Conservation (phyloP, 2,113 vertebrate genomes). For the Dicaeum eximium region DNA sequence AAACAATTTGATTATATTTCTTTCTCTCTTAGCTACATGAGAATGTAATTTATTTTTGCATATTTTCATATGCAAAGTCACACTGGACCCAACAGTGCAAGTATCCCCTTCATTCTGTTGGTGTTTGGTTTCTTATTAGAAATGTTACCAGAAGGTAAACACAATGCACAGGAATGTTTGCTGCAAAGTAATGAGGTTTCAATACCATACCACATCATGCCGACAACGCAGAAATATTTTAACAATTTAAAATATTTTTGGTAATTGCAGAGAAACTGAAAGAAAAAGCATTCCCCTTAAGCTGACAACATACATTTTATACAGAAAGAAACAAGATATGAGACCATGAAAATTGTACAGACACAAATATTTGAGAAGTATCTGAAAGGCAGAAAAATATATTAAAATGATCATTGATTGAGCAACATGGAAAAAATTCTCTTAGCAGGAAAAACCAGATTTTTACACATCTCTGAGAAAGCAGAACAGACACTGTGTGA, state of each 20-base stretch:
- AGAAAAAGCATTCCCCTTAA: constrained; percentile 56
- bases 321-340: constrained; percentile 62
- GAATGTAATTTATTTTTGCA: not conserved
- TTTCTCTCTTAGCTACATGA: not conserved
- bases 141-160: constrained; percentile 45
- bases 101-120: not conserved
- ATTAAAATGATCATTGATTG: constrained; percentile 22
- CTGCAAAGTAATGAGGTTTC: constrained; percentile 50
- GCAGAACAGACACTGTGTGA: not conserved
- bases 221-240: constrained; percentile 59
- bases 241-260: constrained; percentile 64
- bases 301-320: constrained; percentile 64
- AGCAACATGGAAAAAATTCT: constrained; percentile 20
- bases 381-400: constrained; percentile 47
- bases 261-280: constrained; percentile 66
- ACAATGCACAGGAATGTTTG: constrained; percentile 30
- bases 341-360: constrained; percentile 63
- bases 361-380: constrained; percentile 44
- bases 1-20: not conserved
- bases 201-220: constrained; percentile 38
- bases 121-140: not conserved
- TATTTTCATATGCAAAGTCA: not conserved
- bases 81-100: not conserved
- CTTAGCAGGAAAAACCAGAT: not conserved
- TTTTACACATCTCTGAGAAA: not conserved